Evolutionary conservation across 2,888 invertebrate genomes (phyloP).

Genomic region (Latheticus oryzae): DNA sequence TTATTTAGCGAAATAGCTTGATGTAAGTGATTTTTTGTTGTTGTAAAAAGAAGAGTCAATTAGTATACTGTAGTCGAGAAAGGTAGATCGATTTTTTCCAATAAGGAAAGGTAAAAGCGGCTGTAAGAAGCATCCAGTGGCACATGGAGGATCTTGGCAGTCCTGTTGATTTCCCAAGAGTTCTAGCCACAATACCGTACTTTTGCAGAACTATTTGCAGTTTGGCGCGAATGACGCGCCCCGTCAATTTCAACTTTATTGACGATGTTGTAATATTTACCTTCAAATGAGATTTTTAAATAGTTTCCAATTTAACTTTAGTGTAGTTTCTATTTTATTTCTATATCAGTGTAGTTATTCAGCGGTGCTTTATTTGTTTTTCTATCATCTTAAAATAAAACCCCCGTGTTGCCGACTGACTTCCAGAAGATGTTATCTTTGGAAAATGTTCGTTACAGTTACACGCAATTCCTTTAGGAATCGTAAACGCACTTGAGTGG

Average conservation of each 20-base stretch:
- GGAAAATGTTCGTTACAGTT: constrained; percentile 19
- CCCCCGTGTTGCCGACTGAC: constrained; percentile 19
- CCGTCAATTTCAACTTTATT: constrained; percentile 56
- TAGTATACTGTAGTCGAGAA: background rate
- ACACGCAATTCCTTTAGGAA: constrained; percentile 29
- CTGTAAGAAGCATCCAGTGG: constrained; percentile 36
- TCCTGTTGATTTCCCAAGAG: constrained; percentile 57
- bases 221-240: constrained; percentile 48
- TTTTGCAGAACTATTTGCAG: constrained; percentile 52
- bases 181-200: constrained; percentile 52
- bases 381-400: too few species aligned
- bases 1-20: too few species aligned
- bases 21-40: too few species aligned
- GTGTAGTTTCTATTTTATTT: too few species aligned
- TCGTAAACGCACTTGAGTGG: constrained; percentile 18
- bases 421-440: constrained; percentile 12
- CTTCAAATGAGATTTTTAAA: constrained; percentile 59
- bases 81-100: constrained; percentile 23
- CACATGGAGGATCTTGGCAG: constrained; percentile 35
- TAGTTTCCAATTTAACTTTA: constrained; percentile 58
- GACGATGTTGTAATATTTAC: constrained; percentile 48
- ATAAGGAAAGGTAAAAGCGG: constrained; percentile 28
- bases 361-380: too few species aligned
- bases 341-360: too few species aligned
- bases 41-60: too few species aligned